A percentile compares a stretch with the other conserved stretches of the same genome.
These are phyloP conservation scores for Luffia ferchaultella DNA, from an alignment of 2,888 invertebrate genomes.

Conservation along the genomic window DNA sequence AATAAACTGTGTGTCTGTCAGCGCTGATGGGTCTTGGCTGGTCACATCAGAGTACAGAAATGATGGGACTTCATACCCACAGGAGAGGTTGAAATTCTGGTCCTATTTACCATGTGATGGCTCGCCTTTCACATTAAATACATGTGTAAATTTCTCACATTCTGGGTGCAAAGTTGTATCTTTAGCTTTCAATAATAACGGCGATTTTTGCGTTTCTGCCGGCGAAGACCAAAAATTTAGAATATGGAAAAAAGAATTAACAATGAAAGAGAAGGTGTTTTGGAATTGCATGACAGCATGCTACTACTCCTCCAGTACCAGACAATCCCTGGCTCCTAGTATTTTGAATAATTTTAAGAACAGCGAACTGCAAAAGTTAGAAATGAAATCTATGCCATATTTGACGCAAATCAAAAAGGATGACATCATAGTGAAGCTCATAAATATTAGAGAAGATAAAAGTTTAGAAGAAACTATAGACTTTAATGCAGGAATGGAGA, in stretches of 20 bases:
- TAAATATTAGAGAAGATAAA: conserved; percentile 41
- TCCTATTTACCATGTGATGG: conserved; percentile 21
- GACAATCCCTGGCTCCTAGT: conserved; percentile 35
- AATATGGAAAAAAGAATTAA: conserved; percentile 40
- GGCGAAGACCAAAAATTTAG: conserved; percentile 52
- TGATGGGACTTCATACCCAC: conserved; percentile 45
- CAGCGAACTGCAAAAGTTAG: conserved; percentile 18
- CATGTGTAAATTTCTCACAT: conserved; percentile 50
- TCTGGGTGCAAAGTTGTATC: conserved; percentile 48
- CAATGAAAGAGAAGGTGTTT: conserved; percentile 12
- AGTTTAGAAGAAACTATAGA: conserved; percentile 18
- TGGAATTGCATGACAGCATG: conserved; percentile 52
- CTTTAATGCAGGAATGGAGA: conserved; percentile 19
- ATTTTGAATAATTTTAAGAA: conserved; percentile 39
- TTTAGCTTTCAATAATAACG: conserved; percentile 37
- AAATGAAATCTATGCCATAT: conserved; percentile 25
- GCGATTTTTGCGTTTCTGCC: conserved; percentile 48
- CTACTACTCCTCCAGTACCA: conserved; percentile 48
- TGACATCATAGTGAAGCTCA: conserved; percentile 37
- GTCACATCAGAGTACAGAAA: conserved; percentile 54
- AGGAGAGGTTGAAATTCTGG: conserved; percentile 56
- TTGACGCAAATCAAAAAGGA: conserved; percentile 22
- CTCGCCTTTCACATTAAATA: conserved; percentile 40
- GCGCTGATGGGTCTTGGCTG: conserved; percentile 42
- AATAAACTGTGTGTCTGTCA: conserved; percentile 46